phyloP scores from a whole-genome alignment of 2,113 vertebrate genomes.

The Psammodynastes pulverulentus region DNA sequence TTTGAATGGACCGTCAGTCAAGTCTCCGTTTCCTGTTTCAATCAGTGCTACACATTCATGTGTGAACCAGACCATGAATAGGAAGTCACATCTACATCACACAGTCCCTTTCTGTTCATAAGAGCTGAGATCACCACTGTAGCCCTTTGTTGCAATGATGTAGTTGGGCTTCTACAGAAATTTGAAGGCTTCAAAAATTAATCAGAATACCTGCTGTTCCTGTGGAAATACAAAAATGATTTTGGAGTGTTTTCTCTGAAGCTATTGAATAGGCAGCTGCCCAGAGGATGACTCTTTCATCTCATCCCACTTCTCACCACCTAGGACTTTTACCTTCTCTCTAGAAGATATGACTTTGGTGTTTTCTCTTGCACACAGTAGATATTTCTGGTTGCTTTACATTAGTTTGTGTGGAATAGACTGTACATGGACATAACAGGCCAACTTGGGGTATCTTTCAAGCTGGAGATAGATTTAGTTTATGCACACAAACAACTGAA shows the following conservation, averaged over 20 bases:
- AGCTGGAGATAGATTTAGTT: neutral
- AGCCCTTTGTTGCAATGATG: neutral
- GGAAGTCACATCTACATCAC: too few species aligned
- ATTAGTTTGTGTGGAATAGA: neutral
- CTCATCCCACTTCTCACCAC: neutral
- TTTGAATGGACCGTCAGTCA: neutral
- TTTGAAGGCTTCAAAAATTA: neutral
- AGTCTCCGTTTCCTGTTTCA: neutral
- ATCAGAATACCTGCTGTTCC: neutral
- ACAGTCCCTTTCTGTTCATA: neutral
- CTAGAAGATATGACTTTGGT: neutral
- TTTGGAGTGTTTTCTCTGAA: neutral
- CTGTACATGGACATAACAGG: neutral
- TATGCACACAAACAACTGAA: neutral
- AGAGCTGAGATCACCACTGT: neutral
- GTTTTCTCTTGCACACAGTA: neutral
- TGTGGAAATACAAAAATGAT: neutral
- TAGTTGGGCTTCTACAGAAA: neutral
- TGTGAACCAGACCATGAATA: neutral
- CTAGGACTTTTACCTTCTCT: neutral
- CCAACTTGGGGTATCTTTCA: neutral
- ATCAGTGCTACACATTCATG: neutral
- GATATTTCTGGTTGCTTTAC: neutral
- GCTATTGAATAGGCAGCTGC: neutral
- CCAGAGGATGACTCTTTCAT: neutral